Conservation (phyloP, 2,888 invertebrate species). For the Polia nebulosa region DNA sequence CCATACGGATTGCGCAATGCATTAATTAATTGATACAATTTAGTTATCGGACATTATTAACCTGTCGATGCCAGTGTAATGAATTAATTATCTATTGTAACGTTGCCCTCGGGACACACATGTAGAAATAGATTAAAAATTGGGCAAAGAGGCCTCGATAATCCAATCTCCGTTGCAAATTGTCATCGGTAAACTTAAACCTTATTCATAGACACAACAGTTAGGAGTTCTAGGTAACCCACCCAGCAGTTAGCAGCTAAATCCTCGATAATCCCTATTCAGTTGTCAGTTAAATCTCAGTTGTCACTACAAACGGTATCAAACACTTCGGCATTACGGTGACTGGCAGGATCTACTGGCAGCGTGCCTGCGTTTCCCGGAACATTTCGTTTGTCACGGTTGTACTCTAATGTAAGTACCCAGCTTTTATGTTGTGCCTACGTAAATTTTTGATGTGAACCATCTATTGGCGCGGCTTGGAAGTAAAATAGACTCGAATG, state of each 20-base stretch:
- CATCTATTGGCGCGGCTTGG: no score
- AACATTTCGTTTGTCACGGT: conserved; percentile 34
- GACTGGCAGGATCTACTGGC: conserved; percentile 36
- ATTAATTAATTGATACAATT: no score
- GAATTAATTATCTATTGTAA: neutral
- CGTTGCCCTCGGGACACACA: neutral
- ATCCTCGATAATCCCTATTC: conserved; percentile 34
- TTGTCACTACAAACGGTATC: conserved; percentile 42
- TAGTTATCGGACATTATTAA: no score
- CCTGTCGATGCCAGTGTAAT: no score
- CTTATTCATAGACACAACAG: conserved; percentile 3
- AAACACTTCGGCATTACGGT: neutral
- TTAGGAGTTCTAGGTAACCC: conserved; percentile 27
- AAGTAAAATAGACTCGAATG: no score
- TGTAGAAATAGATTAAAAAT: neutral
- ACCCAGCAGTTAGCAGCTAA: conserved; percentile 20
- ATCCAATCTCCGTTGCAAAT: conserved; percentile 10
- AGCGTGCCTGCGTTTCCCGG: conserved; percentile 26
- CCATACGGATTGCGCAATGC: no score
- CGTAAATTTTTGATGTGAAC: no score
- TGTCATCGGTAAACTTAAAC: conserved; percentile 11
- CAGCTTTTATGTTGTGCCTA: neutral
- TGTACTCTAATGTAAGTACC: neutral
- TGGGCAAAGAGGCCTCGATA: neutral
- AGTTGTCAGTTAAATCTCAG: conserved; percentile 12